Conservation (phyloP, 2,113 vertebrate species). For the Crotalus horridus region DNA sequence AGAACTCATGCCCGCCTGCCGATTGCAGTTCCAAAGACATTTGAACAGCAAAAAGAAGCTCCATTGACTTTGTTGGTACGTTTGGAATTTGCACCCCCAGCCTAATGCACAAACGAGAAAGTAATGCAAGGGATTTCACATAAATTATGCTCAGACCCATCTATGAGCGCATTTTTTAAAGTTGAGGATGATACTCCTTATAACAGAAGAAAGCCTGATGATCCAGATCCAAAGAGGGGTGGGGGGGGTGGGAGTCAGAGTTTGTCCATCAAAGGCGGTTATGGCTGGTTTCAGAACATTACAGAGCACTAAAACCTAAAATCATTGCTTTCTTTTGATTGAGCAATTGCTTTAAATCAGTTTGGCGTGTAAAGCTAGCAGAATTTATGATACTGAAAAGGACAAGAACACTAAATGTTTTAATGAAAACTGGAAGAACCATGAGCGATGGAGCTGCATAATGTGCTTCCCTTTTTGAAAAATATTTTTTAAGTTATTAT, state of each 20-base stretch:
- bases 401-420: slow-evolving; percentile 38
- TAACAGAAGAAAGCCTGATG: slow-evolving; percentile 13
- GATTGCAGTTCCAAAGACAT: background rate
- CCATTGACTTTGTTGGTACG: background rate
- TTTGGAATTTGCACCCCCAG: background rate
- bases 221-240: background rate
- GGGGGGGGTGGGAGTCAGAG: slow-evolving; percentile 40
- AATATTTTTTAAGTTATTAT: slow-evolving; percentile 22
- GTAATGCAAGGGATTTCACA: slow-evolving; percentile 4
- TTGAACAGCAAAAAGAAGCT: background rate
- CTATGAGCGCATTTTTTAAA: background rate
- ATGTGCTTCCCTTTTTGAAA: slow-evolving; percentile 23
- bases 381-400: slow-evolving; percentile 50
- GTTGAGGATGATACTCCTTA: slow-evolving; percentile 1
- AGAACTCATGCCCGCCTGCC: background rate
- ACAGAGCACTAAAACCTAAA: slow-evolving; percentile 50
- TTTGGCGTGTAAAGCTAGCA: slow-evolving; percentile 36
- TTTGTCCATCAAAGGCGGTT: slow-evolving; percentile 36
- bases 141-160: background rate
- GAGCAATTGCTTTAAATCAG: slow-evolving; percentile 54
- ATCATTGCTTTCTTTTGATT: slow-evolving; percentile 42
- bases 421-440: slow-evolving; percentile 46
- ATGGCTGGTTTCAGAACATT: slow-evolving; percentile 44
- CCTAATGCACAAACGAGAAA: slow-evolving; percentile 9
- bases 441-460: slow-evolving; percentile 17